Base-by-base conservation (phyloP, 2,888 invertebrate species). In the Heliconius charithonia region DNA sequence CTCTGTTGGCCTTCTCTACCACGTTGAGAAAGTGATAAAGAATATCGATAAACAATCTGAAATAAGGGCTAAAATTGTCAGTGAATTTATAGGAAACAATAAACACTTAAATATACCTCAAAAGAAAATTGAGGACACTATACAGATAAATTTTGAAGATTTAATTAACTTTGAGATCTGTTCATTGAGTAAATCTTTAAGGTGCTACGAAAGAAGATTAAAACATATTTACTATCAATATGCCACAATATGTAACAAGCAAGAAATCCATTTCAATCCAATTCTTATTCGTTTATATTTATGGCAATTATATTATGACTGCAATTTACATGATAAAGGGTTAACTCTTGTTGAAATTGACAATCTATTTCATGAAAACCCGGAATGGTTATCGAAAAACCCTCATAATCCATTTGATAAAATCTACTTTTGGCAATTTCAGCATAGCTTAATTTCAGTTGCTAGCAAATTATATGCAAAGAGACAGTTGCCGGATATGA, bases 371-470 rank as follows among this genome's bases (percentile, higher is more conserved):
- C 90, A 93, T 81, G 84, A 90, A 81, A 95, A 95, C 84, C 92
- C 92, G 0, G 89, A 91, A 75, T 94, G 95, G 91, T 88, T 95
- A 3, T 86, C 95, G 2, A 91, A 89, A 78, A 87, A 87, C 6
- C 86, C 91, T 1, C 95, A 96, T 83, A 85, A 95, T 84, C 96
- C 96, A 0, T 96, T 96, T 84, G 96, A 96, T 83, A 94, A 92
- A 83, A 93, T 96, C 84, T 95, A 96, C 86, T 96, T 95, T 84
- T 96, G 96, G 96, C 96, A 96, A 86, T 96, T 96, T 87, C 78
- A 96, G 59, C 96, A 96, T 80, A 94, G 95, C 59, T 83, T 96
- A 19, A 89, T 96, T 80, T 91, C 95, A 63, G 90, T 95, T 41
- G 93, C 96, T 3, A 94, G 91, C 86, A 90, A 89, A 82, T 83